Conservation (phyloP, 2,797 vertebrate species). For the Mormyrops attenuatus region DNA sequence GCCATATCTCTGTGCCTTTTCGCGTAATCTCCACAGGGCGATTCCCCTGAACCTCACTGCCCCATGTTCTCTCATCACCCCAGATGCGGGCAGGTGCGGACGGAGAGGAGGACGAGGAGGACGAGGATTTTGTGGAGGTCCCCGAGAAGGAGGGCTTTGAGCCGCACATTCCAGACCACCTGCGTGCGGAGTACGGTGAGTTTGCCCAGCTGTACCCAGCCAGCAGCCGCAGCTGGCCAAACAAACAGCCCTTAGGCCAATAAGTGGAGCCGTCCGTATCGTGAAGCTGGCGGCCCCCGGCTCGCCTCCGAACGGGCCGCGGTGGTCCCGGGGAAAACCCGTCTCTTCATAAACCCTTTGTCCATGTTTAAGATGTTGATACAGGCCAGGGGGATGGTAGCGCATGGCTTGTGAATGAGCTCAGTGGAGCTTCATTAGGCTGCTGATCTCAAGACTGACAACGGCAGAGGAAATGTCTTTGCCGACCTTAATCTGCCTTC, state of each 20-base stretch:
- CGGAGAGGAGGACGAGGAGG: slow-evolving; percentile 58
- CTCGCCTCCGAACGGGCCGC: background rate
- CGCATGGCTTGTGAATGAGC: background rate
- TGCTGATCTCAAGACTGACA: background rate
- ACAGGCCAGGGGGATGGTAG: background rate
- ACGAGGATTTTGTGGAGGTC: slow-evolving; percentile 83
- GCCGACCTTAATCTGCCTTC: background rate
- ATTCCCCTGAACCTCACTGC: background rate
- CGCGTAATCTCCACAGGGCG: background rate
- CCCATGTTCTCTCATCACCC: slow-evolving; percentile 14
- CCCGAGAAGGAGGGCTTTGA: slow-evolving; percentile 94
- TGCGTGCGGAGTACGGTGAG: slow-evolving; percentile 80
- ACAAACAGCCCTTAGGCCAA: slow-evolving; percentile 60
- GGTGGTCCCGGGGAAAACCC: background rate
- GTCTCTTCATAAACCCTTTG: background rate
- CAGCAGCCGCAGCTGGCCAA: slow-evolving; percentile 53
- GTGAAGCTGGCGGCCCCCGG: background rate
- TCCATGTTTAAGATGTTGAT: background rate
- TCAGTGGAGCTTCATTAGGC: background rate
- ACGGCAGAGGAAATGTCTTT: background rate
- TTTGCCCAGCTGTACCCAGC: slow-evolving; percentile 56
- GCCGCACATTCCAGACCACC: slow-evolving; percentile 78
- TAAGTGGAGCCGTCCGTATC: slow-evolving; percentile 49
- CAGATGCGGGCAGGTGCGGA: slow-evolving; percentile 57
- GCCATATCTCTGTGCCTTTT: background rate